Evolutionary conservation across 2,888 invertebrate genomes (phyloP).

Genomic region (Exephanes ischioxanthus): DNA sequence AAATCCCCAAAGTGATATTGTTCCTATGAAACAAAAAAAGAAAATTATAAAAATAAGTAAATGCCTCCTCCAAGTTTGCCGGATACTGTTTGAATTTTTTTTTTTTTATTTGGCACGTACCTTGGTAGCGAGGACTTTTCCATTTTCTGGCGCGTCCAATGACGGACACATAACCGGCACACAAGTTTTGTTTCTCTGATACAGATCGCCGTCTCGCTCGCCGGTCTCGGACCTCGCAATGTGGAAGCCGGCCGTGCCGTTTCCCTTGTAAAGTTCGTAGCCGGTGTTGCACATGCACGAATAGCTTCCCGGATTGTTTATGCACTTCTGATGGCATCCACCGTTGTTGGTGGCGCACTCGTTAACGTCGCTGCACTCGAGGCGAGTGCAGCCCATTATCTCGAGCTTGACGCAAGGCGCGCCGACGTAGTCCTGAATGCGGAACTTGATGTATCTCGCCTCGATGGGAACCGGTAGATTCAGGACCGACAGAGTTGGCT

Average conservation of each 20-base stretch:
- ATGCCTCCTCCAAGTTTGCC: neutral
- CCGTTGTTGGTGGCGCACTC: conserved; percentile 95
- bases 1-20: conserved; percentile 96
- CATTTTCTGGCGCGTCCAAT: conserved; percentile 93
- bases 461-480: conserved; percentile 97
- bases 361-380: conserved; percentile 95
- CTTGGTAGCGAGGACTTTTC: conserved; percentile 93
- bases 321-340: conserved; percentile 97
- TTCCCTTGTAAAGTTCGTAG: conserved; percentile 93
- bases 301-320: conserved; percentile 95
- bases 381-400: conserved; percentile 96
- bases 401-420: conserved; percentile 96
- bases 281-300: conserved; percentile 96
- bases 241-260: conserved; percentile 95
- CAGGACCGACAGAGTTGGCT: conserved; percentile 95
- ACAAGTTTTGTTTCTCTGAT: conserved; percentile 97
- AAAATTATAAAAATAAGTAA: neutral
- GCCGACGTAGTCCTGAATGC: conserved; percentile 93
- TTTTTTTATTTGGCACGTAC: conserved; percentile 72
- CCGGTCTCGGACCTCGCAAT: conserved; percentile 95
- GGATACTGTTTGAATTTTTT: neutral
- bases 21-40: conserved; percentile 81
- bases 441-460: conserved; percentile 94
- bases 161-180: conserved; percentile 96
- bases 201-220: conserved; percentile 94